Percentiles rank a stretch among this genome's conserved stretches.
These are phyloP conservation scores for Drosophila insularis DNA, from an alignment of 1,140 invertebrate species.

Conservation along the genomic window DNA sequence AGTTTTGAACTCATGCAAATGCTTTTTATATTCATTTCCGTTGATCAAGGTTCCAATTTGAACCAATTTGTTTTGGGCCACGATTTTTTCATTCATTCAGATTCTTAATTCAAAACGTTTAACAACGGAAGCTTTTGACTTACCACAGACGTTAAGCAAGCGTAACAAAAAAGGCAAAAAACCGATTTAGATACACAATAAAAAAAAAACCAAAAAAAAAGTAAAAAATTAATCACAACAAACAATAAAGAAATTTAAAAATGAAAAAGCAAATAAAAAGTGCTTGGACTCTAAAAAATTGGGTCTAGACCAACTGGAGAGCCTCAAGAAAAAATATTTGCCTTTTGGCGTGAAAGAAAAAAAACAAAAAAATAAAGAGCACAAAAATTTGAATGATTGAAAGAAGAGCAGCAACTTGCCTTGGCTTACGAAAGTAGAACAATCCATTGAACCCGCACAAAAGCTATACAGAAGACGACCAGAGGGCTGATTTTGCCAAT, in stretches of 20 bases:
- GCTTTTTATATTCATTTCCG: conserved; percentile 64
- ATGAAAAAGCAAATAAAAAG: conserved; percentile 67
- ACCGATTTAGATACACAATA: conserved; percentile 42
- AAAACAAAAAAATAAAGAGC: not conserved
- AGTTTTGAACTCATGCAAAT: conserved; percentile 40
- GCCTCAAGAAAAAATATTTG: conserved; percentile 40
- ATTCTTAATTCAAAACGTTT: conserved; percentile 75
- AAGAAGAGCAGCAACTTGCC: conserved; percentile 47
- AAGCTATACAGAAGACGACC: not conserved
- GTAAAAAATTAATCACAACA: conserved; percentile 71
- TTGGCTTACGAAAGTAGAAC: conserved; percentile 58
- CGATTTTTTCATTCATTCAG: conserved; percentile 54
- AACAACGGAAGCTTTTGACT: conserved; percentile 72
- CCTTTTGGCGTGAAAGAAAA: conserved; percentile 39
- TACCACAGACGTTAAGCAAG: conserved; percentile 30
- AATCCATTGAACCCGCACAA: conserved; percentile 54
- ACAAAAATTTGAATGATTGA: conserved; percentile 66
- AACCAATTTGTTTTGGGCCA: conserved; percentile 52
- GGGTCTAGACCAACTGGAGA: conserved; percentile 42
- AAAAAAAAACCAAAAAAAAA: conserved; percentile 24
- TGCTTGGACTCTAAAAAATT: conserved; percentile 48
- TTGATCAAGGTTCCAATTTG: conserved; percentile 60
- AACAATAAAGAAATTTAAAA: conserved; percentile 73
- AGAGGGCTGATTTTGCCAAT: not conserved
- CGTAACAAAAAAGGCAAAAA: conserved; percentile 24